phyloP scores from a whole-genome alignment of 2,113 vertebrate genomes.

The Macaca nemestrina region DNA sequence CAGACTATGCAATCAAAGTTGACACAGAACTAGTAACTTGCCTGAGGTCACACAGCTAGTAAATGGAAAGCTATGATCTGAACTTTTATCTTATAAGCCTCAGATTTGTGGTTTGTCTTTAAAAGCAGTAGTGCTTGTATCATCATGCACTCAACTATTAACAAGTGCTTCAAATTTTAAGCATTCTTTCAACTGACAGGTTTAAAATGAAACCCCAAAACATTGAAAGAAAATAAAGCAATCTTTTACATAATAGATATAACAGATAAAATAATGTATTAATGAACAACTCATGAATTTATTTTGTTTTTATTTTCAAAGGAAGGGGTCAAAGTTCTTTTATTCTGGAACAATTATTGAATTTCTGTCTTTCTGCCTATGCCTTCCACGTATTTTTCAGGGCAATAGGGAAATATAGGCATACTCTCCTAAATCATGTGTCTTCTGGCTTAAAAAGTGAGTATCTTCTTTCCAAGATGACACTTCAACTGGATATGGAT shows the following conservation, averaged over 20 bases:
- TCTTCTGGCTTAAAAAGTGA: constrained; percentile 49
- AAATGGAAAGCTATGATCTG: background rate
- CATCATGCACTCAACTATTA: background rate
- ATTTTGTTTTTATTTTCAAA: constrained; percentile 2
- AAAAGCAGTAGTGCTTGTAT: background rate
- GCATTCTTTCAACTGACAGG: background rate
- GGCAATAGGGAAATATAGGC: background rate
- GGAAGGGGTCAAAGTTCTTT: background rate
- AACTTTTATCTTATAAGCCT: background rate
- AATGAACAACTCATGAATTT: background rate
- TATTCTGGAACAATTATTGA: background rate
- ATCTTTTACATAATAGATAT: background rate
- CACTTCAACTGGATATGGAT: constrained; percentile 26
- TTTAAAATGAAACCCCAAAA: background rate
- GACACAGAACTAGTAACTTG: background rate
- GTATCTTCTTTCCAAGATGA: constrained; percentile 25
- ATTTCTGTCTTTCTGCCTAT: background rate
- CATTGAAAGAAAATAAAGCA: background rate
- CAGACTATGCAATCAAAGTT: background rate
- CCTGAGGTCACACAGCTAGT: background rate
- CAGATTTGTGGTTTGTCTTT: background rate
- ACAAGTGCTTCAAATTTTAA: background rate
- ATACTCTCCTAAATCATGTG: background rate
- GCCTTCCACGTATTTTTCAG: background rate
- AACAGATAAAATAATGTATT: background rate